phyloP scores from a whole-genome alignment of 2,797 vertebrate genomes.

The Bufotes viridis region DNA sequence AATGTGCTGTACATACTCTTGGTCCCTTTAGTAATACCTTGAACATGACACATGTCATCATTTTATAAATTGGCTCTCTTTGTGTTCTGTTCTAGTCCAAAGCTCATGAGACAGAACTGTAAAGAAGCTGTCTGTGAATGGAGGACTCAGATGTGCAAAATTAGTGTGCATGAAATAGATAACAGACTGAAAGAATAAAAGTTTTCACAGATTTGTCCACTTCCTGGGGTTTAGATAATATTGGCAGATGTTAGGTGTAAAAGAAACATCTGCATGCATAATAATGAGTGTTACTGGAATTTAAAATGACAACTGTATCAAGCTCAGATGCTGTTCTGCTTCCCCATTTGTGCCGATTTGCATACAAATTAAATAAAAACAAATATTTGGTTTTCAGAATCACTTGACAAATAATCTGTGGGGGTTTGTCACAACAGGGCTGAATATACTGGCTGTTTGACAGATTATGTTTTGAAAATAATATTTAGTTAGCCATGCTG shows the following conservation, averaged over 20 bases:
- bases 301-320: constrained; percentile 85
- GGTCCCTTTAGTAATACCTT: constrained; percentile 94
- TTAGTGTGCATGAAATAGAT: constrained; percentile 90
- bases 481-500: constrained; percentile 81
- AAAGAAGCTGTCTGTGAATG: constrained; percentile 84
- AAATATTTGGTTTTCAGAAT: constrained; percentile 85
- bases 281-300: constrained; percentile 88
- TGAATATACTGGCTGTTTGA: constrained; percentile 82
- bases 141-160: constrained; percentile 90
- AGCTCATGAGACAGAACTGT: constrained; percentile 92
- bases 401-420: constrained; percentile 92
- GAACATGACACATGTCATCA: constrained; percentile 99
- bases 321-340: constrained; percentile 80
- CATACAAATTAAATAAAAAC: constrained; percentile 77
- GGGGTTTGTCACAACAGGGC: constrained; percentile 88
- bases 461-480: constrained; percentile 80
- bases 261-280: constrained; percentile 82
- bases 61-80: constrained; percentile 99
- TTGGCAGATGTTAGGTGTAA: constrained; percentile 88
- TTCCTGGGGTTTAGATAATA: constrained; percentile 87
- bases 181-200: constrained; percentile 86
- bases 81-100: constrained; percentile 99
- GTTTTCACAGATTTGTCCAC: constrained; percentile 89
- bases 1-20: constrained; percentile 88
- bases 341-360: constrained; percentile 75